Base-by-base conservation (phyloP, 2,113 vertebrate species). In the Zosterops japonicus region DNA sequence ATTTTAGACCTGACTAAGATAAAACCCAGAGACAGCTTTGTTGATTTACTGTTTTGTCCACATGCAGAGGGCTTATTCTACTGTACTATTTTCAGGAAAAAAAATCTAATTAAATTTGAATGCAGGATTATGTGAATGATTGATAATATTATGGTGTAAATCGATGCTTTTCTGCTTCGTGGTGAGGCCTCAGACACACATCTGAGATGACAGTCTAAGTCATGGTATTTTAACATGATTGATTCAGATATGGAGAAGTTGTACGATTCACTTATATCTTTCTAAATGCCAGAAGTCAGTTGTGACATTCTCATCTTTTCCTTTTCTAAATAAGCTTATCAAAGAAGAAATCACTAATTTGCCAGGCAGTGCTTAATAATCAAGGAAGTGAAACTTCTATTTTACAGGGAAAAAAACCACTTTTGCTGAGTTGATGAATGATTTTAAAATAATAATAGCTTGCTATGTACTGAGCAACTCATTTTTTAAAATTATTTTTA, bases 401-500 rank as follows among this genome's bases (percentile, higher is more conserved):
- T 95, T 92, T 56, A 93, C 79, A 93, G 4, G 3, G 19, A 39
- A 94, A 79, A 95, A 70, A 86, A 80, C 96, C 81, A 97, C 22
- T 87, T 93, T 95, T 64, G 46, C 60, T 82, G 84, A 89, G 86
- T 84, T 97, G 87, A 90, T 93, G 77, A 89, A 85, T 90, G 69
- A 83, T 90, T 94, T 94, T 94, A 91, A 88, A 96, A 82, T 97
- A 97, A 97, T 89, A 93, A 96, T 97, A 97, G 69, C 94, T 96
- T 92, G 69, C 52, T 64, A 65, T 89, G 44, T 88, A 92, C 68
- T 92, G 76, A 85, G 68, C 70, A 95, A 91, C 31, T 83, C 15
- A 21, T 69, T 53, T 46, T 78, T 52, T 76, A 1, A 1, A 27
- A 25, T 47, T 31, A 24, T 39, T 60, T 39, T 50, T 77, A 20